Conservation (phyloP, 2,888 invertebrate genomes). For the Endotricha flammealis region DNA sequence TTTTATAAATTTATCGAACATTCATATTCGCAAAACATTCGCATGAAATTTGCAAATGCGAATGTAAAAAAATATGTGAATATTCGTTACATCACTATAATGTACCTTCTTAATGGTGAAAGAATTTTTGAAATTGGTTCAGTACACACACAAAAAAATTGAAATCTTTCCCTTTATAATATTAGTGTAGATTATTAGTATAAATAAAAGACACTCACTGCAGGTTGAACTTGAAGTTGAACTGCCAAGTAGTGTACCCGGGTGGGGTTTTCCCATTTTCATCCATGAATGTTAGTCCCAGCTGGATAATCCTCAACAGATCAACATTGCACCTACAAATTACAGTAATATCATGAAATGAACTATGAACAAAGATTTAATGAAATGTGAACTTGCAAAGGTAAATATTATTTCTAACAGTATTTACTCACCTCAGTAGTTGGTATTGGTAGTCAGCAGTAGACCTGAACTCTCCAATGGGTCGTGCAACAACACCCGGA, state of each 20-base stretch:
- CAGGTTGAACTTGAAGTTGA: conserved; percentile 99
- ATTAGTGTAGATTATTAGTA: conserved; percentile 11
- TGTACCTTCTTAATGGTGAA: too few relatives aligned
- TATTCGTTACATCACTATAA: too few relatives aligned
- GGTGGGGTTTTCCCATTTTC: conserved; percentile 97
- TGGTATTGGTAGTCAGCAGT: conserved; percentile 97
- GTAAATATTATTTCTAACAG: neutral
- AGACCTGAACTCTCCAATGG: conserved; percentile 96
- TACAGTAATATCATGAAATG: too few relatives aligned
- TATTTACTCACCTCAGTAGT: conserved; percentile 83
- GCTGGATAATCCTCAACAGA: conserved; percentile 96
- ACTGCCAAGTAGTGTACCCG: conserved; percentile 98
- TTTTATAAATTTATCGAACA: too few relatives aligned
- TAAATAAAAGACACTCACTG: conserved; percentile 81
- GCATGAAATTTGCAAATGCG: too few relatives aligned
- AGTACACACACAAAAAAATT: too few relatives aligned
- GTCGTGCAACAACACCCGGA: conserved; percentile 97
- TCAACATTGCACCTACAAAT: conserved; percentile 94
- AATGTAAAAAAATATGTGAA: too few relatives aligned
- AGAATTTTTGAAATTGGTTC: too few relatives aligned
- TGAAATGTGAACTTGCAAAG: too few relatives aligned
- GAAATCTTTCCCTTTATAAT: too few relatives aligned
- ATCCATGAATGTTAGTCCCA: conserved; percentile 97
- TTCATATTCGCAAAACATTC: too few relatives aligned
- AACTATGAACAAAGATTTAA: too few relatives aligned